Percentiles rank a stretch among this genome's conserved stretches.
Evolutionary conservation across 2,888 invertebrate genomes (phyloP).

Genomic region (Leucophora obtusa): DNA sequence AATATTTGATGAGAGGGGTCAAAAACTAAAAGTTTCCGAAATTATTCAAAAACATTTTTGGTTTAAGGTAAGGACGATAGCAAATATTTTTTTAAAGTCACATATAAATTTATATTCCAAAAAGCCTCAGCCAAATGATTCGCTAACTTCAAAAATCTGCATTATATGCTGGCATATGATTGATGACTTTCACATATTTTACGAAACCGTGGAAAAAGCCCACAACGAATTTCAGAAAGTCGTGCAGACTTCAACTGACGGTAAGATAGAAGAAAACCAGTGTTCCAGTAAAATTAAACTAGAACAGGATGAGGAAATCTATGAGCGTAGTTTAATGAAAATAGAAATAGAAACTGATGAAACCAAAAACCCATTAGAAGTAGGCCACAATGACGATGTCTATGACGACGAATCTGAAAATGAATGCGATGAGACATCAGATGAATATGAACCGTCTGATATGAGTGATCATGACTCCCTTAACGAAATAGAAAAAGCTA

Average conservation of each 20-base stretch:
- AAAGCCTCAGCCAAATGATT: conserved; percentile 73
- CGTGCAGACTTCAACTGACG: background rate
- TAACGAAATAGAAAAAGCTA: conserved; percentile 9
- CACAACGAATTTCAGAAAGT: conserved; percentile 65
- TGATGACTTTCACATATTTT: conserved; percentile 75
- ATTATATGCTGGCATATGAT: conserved; percentile 75
- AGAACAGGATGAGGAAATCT: conserved; percentile 25
- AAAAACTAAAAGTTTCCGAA: conserved; percentile 70
- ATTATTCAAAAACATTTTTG: conserved; percentile 75
- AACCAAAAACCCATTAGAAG: conserved; percentile 49
- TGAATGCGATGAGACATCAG: background rate
- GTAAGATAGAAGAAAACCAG: conserved; percentile 20
- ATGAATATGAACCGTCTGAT: conserved; percentile 29
- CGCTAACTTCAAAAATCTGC: conserved; percentile 73
- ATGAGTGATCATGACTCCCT: conserved; percentile 32
- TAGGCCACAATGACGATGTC: too few relatives aligned
- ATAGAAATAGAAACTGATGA: conserved; percentile 3
- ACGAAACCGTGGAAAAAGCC: conserved; percentile 73
- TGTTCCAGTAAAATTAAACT: conserved; percentile 25
- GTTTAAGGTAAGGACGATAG: conserved; percentile 71
- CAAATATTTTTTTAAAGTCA: background rate
- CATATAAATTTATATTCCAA: background rate
- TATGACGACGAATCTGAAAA: conserved; percentile 21
- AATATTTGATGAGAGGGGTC: conserved; percentile 72
- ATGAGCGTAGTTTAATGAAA: conserved; percentile 1